Conservation (phyloP, 2,797 vertebrate genomes). For the Pristis pectinata region DNA sequence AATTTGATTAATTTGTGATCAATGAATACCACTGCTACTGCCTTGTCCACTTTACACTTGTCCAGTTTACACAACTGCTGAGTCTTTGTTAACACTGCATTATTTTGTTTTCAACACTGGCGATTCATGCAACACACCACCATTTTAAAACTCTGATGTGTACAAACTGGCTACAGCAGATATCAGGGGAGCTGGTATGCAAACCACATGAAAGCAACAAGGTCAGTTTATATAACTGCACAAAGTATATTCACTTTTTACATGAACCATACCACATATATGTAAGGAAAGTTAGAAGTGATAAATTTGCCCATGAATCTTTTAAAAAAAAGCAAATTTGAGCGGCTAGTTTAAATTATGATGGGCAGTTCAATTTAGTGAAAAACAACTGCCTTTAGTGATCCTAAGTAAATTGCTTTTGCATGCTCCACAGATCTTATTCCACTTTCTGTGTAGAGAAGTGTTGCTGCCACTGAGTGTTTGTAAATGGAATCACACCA, state of each 20-base stretch:
- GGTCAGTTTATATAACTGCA: neutral
- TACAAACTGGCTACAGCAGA: neutral
- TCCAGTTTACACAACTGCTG: neutral
- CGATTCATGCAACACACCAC: neutral
- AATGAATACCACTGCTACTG: too few relatives aligned
- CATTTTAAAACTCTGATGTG: neutral
- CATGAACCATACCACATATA: neutral
- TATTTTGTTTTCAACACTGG: neutral
- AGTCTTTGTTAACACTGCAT: neutral
- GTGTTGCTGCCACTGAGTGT: neutral
- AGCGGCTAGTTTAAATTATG: neutral
- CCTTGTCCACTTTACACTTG: neutral
- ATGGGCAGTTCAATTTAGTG: neutral
- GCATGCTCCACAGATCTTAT: neutral
- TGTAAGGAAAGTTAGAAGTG: neutral
- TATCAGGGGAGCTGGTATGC: neutral
- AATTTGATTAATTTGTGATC: neutral
- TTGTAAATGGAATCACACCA: neutral
- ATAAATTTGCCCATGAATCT: neutral
- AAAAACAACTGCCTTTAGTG: neutral
- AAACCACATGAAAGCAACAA: neutral
- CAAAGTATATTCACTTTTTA: neutral
- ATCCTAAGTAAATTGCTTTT: neutral
- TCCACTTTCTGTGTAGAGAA: neutral
- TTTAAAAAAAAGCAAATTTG: neutral